Conservation (phyloP, 2,797 vertebrate species). For the Enteromius paludinosus region DNA sequence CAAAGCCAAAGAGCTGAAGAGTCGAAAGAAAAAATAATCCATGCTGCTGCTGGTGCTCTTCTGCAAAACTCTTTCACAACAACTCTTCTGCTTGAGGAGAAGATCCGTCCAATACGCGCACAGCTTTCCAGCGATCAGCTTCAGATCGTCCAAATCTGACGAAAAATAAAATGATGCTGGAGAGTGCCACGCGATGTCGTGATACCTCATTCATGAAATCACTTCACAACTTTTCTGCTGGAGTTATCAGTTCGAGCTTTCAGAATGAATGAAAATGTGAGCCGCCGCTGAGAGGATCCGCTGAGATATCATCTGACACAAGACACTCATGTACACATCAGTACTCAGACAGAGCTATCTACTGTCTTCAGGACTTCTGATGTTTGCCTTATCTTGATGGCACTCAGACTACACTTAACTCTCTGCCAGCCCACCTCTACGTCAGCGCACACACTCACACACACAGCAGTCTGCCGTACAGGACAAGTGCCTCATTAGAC, state of each 20-base stretch:
- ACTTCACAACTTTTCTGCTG: conserved; percentile 41
- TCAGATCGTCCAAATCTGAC: conserved; percentile 68
- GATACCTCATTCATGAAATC: conserved; percentile 69
- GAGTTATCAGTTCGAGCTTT: conserved; percentile 48
- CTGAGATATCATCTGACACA: conserved; percentile 35
- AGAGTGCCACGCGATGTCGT: conserved; percentile 40
- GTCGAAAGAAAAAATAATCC: conserved; percentile 70
- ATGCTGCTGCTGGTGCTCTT: conserved; percentile 64
- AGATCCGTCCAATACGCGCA: conserved; percentile 23
- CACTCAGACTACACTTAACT: conserved; percentile 75
- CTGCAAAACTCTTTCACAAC: conserved; percentile 31
- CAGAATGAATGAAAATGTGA: conserved; percentile 40
- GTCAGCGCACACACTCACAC: conserved; percentile 68
- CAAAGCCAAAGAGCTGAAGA: conserved; percentile 70
- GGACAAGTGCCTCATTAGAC: conserved; percentile 54
- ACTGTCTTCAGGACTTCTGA: conserved; percentile 71
- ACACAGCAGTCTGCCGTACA: neutral
- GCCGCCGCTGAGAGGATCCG: conserved; percentile 8
- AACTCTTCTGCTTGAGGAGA: conserved; percentile 31
- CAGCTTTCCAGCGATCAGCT: conserved; percentile 63
- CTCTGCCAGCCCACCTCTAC: conserved; percentile 81
- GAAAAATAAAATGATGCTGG: conserved; percentile 55
- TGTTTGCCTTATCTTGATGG: conserved; percentile 71
- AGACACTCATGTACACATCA: conserved; percentile 32
- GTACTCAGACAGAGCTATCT: conserved; percentile 53